phyloP scores from a whole-genome alignment of 2,113 vertebrate genomes.

The Oncorhynchus tshawytscha region DNA sequence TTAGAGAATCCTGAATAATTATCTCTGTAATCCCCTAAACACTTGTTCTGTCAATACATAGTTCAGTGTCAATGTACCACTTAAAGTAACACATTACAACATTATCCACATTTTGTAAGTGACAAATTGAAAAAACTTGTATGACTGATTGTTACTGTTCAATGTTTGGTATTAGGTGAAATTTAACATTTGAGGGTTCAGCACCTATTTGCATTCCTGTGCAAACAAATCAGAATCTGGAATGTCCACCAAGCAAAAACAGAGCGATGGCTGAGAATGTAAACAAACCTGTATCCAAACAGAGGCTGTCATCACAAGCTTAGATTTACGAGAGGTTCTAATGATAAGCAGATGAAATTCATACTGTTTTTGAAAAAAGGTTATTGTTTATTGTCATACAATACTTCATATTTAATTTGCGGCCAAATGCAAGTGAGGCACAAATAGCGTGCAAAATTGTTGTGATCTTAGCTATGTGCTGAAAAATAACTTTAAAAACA shows the following conservation, averaged over 20 bases:
- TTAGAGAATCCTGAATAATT: too few relatives aligned
- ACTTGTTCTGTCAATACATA: too few relatives aligned
- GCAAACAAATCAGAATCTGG: not conserved
- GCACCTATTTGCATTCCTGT: not conserved
- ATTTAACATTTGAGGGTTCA: not conserved
- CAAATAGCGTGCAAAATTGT: not conserved
- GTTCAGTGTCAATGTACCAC: too few relatives aligned
- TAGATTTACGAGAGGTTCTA: not conserved
- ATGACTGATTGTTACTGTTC: too few relatives aligned
- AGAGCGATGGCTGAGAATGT: conserved; percentile 20
- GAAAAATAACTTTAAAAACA: not conserved
- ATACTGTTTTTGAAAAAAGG: not conserved
- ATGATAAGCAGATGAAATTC: not conserved
- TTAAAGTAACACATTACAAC: too few relatives aligned
- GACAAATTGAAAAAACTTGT: too few relatives aligned
- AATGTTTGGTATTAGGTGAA: not conserved
- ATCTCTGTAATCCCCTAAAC: too few relatives aligned
- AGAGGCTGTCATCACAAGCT: not conserved
- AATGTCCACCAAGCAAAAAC: not conserved
- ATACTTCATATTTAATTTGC: conserved; percentile 51
- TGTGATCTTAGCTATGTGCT: not conserved
- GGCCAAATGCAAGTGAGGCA: not conserved
- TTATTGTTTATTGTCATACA: not conserved
- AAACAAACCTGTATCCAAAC: conserved; percentile 21
- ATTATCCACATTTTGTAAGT: too few relatives aligned